phyloP scores from a whole-genome alignment of 2,113 vertebrate species.

The Progne subis region DNA sequence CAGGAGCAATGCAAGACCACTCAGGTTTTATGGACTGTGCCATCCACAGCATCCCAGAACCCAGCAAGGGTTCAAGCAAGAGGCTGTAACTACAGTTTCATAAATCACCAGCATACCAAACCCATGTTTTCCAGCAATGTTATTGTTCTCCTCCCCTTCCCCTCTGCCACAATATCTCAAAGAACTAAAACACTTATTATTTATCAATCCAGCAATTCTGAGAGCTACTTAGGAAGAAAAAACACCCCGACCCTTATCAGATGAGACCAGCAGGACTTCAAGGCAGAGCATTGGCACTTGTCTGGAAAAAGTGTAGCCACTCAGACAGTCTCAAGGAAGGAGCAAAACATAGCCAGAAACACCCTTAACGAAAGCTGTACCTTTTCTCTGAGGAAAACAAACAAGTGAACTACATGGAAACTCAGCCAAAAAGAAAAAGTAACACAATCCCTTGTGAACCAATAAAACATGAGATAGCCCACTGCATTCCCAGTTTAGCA shows the following conservation, averaged over 20 bases:
- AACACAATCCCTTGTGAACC: neutral
- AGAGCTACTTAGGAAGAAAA: neutral
- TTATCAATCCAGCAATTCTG: neutral
- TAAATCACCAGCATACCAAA: neutral
- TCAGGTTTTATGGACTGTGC: accelerated
- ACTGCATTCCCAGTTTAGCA: neutral
- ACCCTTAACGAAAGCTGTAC: neutral
- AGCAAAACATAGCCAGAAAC: neutral
- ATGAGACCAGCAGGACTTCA: neutral
- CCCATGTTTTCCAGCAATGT: neutral
- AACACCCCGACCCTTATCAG: neutral
- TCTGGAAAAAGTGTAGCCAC: neutral
- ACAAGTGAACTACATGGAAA: neutral
- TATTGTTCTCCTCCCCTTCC: neutral
- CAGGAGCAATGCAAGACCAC: neutral
- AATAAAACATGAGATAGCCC: neutral
- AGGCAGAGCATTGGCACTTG: neutral
- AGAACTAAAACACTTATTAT: neutral
- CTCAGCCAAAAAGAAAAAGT: neutral
- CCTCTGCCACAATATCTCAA: neutral
- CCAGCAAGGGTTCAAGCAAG: neutral
- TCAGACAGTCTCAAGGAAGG: neutral
- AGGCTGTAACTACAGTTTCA: neutral
- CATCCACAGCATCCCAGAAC: neutral
- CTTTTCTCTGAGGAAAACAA: neutral